phyloP scores from a whole-genome alignment of 1,140 invertebrate genomes.

The Hyles vespertilio region DNA sequence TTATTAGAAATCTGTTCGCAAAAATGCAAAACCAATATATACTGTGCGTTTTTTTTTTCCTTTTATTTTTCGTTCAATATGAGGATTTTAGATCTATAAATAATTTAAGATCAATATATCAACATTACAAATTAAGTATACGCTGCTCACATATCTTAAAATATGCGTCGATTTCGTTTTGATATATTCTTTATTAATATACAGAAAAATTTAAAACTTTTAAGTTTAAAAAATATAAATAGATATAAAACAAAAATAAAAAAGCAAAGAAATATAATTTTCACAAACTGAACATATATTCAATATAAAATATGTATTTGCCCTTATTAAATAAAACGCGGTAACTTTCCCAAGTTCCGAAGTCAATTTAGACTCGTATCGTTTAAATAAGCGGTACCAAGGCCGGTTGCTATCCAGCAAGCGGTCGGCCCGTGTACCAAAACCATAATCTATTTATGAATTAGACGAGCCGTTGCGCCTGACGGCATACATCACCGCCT shows the following conservation, averaged over 20 bases:
- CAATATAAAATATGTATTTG: conserved; percentile 1
- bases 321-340: conserved; percentile 12
- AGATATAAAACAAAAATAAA: too few species aligned
- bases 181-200: too few species aligned
- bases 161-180: too few species aligned
- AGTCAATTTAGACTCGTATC: conserved; percentile 53
- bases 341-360: conserved; percentile 44
- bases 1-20: conserved; percentile 3
- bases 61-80: too few species aligned
- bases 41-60: too few species aligned
- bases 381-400: conserved; percentile 56
- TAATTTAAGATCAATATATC: too few species aligned
- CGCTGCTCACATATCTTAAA: too few species aligned
- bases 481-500: conserved; percentile 17
- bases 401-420: conserved; percentile 43
- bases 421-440: conserved; percentile 37
- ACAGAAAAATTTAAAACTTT: too few species aligned
- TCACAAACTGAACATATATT: neutral
- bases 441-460: conserved; percentile 26
- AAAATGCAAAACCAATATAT: too few species aligned
- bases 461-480: conserved; percentile 7
- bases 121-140: neutral
- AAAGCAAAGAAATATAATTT: neutral
- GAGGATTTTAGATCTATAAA: too few species aligned
- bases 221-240: too few species aligned